Percentiles rank a stretch among this genome's conserved stretches.
Conservation (phyloP, 2,113 vertebrate genomes). For the Notarius quadriscutis region DNA sequence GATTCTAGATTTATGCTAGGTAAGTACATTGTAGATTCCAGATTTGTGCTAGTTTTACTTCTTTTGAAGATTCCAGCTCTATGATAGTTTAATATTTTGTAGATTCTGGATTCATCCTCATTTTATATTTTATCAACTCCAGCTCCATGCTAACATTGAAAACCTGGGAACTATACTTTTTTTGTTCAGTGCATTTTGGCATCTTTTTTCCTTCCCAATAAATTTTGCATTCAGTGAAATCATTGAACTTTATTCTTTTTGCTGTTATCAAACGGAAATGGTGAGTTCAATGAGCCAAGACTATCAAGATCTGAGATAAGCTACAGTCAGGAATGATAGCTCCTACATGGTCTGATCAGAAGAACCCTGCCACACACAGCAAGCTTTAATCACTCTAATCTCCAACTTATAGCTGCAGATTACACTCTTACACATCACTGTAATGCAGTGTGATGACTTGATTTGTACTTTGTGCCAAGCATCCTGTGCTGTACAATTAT, state of each 20-base stretch:
- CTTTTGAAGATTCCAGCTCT: background rate
- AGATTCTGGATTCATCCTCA: no score
- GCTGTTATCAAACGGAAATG: background rate
- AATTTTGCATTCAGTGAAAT: background rate
- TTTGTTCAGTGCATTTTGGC: background rate
- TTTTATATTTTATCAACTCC: background rate
- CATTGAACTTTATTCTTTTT: background rate
- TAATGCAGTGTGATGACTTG: slow-evolving; percentile 28
- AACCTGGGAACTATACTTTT: background rate
- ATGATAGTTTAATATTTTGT: no score
- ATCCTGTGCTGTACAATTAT: slow-evolving; percentile 22
- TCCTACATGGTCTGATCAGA: slow-evolving; percentile 55
- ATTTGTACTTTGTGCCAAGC: slow-evolving; percentile 52
- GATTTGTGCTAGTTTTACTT: background rate
- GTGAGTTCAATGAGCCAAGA: slow-evolving; percentile 35
- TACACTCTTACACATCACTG: slow-evolving; percentile 51
- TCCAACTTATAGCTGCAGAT: slow-evolving; percentile 39
- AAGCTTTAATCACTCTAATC: slow-evolving; percentile 57
- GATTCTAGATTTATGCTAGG: background rate
- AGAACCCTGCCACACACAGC: slow-evolving; percentile 55
- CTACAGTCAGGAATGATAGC: slow-evolving; percentile 44
- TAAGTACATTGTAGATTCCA: background rate
- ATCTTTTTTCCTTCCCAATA: background rate
- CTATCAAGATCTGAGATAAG: slow-evolving; percentile 42
- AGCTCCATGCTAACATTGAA: background rate